Evolutionary conservation across 2,113 vertebrate species (phyloP), one percentile per base, ranked within the genome.

Genomic region (Drymodes brunneopygia): DNA sequence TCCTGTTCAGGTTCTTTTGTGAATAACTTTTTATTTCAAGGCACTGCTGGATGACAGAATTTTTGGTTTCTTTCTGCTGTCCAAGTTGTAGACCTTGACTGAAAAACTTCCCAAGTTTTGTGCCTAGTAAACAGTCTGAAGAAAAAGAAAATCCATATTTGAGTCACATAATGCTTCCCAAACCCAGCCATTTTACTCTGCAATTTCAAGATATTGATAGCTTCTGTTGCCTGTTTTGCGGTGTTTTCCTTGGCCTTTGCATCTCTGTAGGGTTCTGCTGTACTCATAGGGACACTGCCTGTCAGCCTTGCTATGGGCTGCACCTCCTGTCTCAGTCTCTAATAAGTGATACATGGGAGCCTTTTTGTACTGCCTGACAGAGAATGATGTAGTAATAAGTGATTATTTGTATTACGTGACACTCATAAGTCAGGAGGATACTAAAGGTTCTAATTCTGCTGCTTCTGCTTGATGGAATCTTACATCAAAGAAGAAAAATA

Each of bases 191-290:
- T 27, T 92, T 48, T 64, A n/a, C 56, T 70, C 65, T 18, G 22
- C 38, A 33, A 13, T 22, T 50, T 71, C 20, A 36, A 57, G 61
- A 17, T 56, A 21, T 28, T 62, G n/a, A 15, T 71, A 0, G 0
- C 24, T 80, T 62, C 17, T 62, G 27, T 60, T 83, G 17, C 7
- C 16, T 50, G 9, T 22, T 57, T 47, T 16, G 12, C 35, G 38
- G 15, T 92, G 27, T n/a, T 61, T 7, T 78, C 40, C 25, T 61
- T 45, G 66, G 28, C 7, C 29, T 57, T 58, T 66, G 22, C 6
- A 1, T n/a, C 35, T 50, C 36, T 48, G 0, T 31, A 7, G 42
- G 29, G 33, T 50, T 78, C 36, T 85, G 7, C 54, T 70, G 7
- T 23, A 8, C 7, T 53, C 20, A 8, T 13, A 0, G 1, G 33